Percentiles rank a stretch among this genome's conserved stretches.
Evolutionary conservation across 2,797 vertebrate species (phyloP).

Genomic region (Buceros bicornis): DNA sequence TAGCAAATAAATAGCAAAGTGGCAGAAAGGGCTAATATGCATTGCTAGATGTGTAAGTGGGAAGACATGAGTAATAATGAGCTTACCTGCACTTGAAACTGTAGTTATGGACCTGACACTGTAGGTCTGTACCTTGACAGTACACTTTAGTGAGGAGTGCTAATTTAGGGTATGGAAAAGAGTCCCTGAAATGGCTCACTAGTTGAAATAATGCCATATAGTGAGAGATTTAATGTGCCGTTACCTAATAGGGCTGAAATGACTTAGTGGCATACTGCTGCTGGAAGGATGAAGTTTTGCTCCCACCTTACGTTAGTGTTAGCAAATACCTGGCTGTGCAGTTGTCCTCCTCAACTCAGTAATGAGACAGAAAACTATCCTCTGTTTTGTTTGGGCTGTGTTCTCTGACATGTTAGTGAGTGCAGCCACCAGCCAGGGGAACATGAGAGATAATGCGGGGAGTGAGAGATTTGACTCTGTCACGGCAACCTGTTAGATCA

Average conservation of each 20-base stretch:
- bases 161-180: not conserved
- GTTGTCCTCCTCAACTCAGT: not conserved
- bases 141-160: not conserved
- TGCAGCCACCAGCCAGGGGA: not conserved
- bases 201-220: not conserved
- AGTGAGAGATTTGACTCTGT: not conserved
- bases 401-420: not conserved
- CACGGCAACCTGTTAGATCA: not conserved
- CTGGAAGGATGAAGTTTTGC: not conserved
- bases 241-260: not conserved
- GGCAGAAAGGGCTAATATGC: not conserved
- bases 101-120: not conserved
- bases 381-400: not conserved
- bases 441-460: not conserved
- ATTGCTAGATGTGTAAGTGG: not conserved
- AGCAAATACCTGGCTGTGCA: not conserved
- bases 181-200: not conserved
- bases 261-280: not conserved
- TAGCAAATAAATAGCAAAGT: not conserved
- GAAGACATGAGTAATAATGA: not conserved
- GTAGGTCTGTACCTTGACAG: not conserved
- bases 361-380: not conserved
- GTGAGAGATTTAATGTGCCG: not conserved
- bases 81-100: not conserved
- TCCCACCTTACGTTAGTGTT: not conserved